These are phyloP conservation scores for Fistularia commersonii DNA, from an alignment of 2,797 vertebrate species.

Conservation along the genomic window DNA sequence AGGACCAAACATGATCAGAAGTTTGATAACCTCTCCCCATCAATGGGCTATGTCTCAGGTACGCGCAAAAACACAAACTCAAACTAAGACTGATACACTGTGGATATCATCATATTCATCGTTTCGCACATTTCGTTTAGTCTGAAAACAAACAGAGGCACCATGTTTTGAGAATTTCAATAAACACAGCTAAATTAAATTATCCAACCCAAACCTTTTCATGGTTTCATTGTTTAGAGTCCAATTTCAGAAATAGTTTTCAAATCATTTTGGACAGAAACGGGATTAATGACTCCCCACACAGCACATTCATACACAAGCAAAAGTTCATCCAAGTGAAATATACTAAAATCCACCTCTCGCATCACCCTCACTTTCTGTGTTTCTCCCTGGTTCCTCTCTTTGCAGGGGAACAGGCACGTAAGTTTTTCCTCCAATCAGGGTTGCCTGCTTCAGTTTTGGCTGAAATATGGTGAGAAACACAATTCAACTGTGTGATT, in stretches of 20 bases:
- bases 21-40: constrained; percentile 90
- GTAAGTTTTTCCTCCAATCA: constrained; percentile 70
- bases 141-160: too few species aligned
- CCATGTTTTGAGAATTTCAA: too few species aligned
- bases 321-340: too few species aligned
- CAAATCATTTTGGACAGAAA: too few species aligned
- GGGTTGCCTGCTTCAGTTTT: constrained; percentile 60
- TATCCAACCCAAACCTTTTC: neutral
- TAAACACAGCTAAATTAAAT: neutral
- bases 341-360: neutral
- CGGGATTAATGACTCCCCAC: too few species aligned
- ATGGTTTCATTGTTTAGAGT: too few species aligned
- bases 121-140: too few species aligned
- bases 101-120: neutral
- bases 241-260: too few species aligned
- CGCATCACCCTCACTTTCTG: constrained; percentile 1
- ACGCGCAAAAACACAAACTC: constrained; percentile 5
- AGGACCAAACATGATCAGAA: constrained; percentile 92
- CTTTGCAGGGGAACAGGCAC: constrained; percentile 64
- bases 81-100: neutral
- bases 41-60: constrained; percentile 91
- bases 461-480: constrained; percentile 70
- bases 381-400: neutral
- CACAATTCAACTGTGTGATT: neutral
- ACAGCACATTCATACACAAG: too few species aligned